A percentile compares a stretch with the other conserved stretches of the same genome.
Evolutionary conservation across 2,113 vertebrate species (phyloP).

Genomic region (Centropus bengalensis): DNA sequence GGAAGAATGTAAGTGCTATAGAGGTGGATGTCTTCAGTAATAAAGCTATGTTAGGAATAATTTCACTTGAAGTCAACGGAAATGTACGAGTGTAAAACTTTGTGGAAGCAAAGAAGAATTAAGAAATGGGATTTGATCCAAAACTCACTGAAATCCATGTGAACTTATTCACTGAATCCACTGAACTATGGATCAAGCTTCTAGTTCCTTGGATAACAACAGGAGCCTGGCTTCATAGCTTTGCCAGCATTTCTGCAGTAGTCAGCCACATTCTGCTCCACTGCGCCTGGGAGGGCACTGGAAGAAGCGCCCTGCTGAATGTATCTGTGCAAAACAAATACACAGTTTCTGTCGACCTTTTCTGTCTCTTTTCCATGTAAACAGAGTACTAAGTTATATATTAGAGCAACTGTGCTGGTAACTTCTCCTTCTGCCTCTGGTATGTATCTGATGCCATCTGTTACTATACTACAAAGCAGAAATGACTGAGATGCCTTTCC

Average conservation of each 20-base stretch:
- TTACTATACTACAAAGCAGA: neutral
- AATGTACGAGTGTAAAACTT: neutral
- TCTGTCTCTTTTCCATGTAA: neutral
- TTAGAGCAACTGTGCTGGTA: neutral
- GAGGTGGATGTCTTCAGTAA: neutral
- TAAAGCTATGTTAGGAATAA: neutral
- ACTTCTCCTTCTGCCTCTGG: neutral
- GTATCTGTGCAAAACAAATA: neutral
- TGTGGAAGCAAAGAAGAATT: neutral
- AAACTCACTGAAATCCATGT: neutral
- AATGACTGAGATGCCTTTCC: neutral
- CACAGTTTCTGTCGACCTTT: neutral
- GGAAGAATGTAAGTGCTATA: neutral
- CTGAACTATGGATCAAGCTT: neutral
- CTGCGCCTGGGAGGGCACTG: neutral
- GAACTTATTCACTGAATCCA: neutral
- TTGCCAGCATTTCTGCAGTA: conserved; percentile 1
- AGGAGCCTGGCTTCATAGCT: neutral
- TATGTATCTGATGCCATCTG: neutral
- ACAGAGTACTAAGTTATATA: neutral
- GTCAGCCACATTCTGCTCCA: neutral
- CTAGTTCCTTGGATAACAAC: neutral
- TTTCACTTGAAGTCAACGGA: neutral
- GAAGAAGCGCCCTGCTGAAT: neutral
- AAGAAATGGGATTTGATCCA: neutral